Conservation (phyloP, 2,113 vertebrate genomes). For the Pollimyrus isidori region DNA sequence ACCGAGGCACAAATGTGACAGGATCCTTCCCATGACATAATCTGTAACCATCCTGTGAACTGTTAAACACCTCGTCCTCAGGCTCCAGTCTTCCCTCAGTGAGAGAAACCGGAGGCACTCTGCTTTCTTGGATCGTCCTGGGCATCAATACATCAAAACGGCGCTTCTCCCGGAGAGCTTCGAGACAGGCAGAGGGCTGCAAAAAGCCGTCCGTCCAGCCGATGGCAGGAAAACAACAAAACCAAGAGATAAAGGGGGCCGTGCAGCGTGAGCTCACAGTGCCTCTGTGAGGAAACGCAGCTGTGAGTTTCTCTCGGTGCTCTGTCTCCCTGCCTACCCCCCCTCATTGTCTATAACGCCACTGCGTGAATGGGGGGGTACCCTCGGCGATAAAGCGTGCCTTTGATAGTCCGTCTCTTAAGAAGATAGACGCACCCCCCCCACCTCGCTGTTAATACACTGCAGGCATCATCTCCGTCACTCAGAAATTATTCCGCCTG, state of each 20-base stretch:
- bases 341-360: background rate
- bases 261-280: background rate
- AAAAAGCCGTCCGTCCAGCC: conserved; percentile 13
- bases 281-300: conserved; percentile 14
- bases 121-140: background rate
- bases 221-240: conserved; percentile 10
- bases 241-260: conserved; percentile 5
- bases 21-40: background rate
- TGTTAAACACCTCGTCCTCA: background rate
- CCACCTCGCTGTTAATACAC: background rate
- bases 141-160: conserved; percentile 16
- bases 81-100: background rate
- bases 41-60: background rate
- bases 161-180: conserved; percentile 6
- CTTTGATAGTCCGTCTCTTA: conserved; percentile 10
- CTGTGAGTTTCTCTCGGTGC: background rate
- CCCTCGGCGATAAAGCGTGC: background rate
- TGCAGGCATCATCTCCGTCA: background rate
- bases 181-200: conserved; percentile 9
- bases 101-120: background rate
- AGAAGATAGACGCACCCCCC: background rate
- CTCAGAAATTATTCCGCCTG: background rate
- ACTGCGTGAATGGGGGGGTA: background rate
- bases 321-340: background rate
- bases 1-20: background rate